A percentile compares a stretch with the other conserved stretches of the same genome.
phyloP scores from a whole-genome alignment of 2,113 vertebrate genomes.

The Peromyscus polionotus region DNA sequence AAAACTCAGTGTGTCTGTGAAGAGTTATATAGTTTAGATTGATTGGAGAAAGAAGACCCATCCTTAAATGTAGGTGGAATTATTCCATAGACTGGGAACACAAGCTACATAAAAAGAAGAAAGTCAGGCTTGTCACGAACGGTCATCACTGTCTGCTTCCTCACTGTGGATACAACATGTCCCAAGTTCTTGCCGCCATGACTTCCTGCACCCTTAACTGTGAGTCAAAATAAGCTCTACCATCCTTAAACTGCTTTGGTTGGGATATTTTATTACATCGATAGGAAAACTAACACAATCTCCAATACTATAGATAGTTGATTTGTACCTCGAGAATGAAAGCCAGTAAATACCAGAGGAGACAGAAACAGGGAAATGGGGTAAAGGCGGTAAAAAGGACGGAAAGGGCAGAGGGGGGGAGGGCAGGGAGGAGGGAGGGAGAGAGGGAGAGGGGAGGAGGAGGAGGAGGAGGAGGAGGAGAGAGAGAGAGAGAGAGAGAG shows the following conservation, averaged over 20 bases:
- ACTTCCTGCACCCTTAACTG: not conserved
- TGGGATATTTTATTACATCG: not conserved
- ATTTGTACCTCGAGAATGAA: constrained; percentile 25
- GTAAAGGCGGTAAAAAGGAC: too few relatives aligned
- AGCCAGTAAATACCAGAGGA: not conserved
- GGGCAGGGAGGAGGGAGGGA: accelerated
- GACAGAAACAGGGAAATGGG: too few relatives aligned
- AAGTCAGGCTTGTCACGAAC: too few relatives aligned
- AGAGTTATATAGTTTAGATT: not conserved
- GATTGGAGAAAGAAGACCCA: too few relatives aligned
- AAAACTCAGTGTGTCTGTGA: too few relatives aligned
- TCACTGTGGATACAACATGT: accelerated
- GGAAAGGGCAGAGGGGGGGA: not conserved
- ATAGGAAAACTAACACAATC: not conserved
- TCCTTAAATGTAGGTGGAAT: not conserved
- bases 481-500: not conserved
- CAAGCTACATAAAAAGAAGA: not conserved
- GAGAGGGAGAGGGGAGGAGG: not conserved
- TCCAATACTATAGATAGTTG: not conserved
- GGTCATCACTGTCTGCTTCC: not conserved
- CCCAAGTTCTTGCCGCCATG: not conserved
- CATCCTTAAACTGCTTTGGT: not conserved
- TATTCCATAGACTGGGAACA: too few relatives aligned
- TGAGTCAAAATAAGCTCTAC: not conserved
- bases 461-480: too few relatives aligned